Evolutionary conservation across 2,888 invertebrate genomes (phyloP).

Genomic region (Cephus spinipes): DNA sequence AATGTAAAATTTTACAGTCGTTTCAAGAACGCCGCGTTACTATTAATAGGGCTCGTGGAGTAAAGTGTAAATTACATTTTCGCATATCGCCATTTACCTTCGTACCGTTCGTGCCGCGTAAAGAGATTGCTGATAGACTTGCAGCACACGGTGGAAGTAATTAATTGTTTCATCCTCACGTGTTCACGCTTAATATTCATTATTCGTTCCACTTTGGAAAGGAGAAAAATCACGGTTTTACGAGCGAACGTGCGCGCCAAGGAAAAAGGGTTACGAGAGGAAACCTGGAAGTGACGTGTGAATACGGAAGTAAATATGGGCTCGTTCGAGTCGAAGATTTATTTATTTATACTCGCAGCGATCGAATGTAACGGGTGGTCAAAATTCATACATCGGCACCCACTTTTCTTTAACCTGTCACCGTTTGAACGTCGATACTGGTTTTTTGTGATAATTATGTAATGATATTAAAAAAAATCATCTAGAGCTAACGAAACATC

Average conservation of each 20-base stretch:
- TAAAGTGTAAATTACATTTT: not conserved
- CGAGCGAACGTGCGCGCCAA: not conserved
- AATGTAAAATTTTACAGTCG: not conserved
- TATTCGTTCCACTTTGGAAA: not conserved
- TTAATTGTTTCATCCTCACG: not conserved
- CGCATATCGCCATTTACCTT: not conserved
- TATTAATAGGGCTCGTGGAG: not conserved
- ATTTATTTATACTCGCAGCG: not conserved
- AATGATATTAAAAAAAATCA: not conserved
- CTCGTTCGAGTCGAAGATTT: not conserved
- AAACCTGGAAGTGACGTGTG: not conserved
- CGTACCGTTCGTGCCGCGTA: not conserved
- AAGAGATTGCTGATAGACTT: not conserved
- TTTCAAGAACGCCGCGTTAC: not conserved
- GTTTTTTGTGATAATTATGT: not conserved
- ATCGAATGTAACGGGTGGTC: not conserved
- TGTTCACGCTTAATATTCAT: not conserved
- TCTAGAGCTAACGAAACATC: conserved; percentile 9
- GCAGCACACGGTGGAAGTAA: not conserved
- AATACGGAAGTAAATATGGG: not conserved
- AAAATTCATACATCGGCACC: too few relatives aligned
- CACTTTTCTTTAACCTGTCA: not conserved
- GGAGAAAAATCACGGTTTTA: not conserved
- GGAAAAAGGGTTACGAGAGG: not conserved
- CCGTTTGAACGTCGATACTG: not conserved